Percentiles rank a stretch among this genome's conserved stretches.
Conservation (phyloP, 2,888 invertebrate genomes). For the Helleia helle region DNA sequence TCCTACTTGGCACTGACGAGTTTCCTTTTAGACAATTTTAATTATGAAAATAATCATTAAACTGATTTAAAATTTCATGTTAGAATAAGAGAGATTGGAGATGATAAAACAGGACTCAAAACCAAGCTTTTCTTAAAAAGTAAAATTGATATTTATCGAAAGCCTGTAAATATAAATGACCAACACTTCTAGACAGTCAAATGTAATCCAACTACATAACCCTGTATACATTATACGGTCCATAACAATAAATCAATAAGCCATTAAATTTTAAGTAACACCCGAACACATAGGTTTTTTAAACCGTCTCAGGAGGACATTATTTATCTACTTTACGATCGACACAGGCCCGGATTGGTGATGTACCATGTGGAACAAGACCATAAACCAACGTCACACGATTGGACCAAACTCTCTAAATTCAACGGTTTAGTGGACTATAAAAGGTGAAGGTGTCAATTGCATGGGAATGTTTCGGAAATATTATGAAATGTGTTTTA, state of each 20-base stretch:
- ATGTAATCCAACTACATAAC: not conserved
- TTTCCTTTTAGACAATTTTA: no score
- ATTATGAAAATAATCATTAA: no score
- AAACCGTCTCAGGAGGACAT: conserved; percentile 17
- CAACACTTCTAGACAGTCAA: no score
- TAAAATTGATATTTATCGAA: no score
- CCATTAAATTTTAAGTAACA: conserved; percentile 9
- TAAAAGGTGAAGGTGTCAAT: conserved; percentile 65
- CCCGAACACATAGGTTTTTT: conserved; percentile 1
- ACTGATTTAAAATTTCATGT: no score
- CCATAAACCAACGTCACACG: conserved; percentile 46
- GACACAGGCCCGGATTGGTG: conserved; percentile 52
- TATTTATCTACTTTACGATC: conserved; percentile 60
- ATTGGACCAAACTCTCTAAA: conserved; percentile 36
- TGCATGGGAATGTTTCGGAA: conserved; percentile 26
- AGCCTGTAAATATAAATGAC: no score
- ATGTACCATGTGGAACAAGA: conserved; percentile 36
- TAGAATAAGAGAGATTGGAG: no score
- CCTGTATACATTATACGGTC: conserved; percentile 1
- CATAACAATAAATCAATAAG: not conserved
- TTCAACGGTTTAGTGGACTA: conserved; percentile 27
- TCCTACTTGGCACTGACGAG: no score
- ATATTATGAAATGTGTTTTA: no score
- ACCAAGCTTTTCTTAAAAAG: no score
- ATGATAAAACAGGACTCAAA: no score